These are phyloP conservation scores for Aldrovandia affinis DNA, from an alignment of 2,797 vertebrate genomes.

Conservation along the genomic window DNA sequence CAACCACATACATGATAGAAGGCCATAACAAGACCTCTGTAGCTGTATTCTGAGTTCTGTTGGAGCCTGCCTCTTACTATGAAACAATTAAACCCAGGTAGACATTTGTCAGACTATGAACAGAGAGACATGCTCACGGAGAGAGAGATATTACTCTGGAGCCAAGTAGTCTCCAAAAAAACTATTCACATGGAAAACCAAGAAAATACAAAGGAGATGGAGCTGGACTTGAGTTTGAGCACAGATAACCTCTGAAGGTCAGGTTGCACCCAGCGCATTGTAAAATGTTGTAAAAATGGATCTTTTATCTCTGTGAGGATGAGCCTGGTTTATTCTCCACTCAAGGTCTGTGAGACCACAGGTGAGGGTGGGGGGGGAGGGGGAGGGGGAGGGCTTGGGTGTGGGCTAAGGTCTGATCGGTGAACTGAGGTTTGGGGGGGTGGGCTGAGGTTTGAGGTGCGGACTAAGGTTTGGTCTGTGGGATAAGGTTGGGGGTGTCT, in stretches of 20 bases:
- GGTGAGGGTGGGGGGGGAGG: not conserved
- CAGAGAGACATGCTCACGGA: not conserved
- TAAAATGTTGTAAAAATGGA: slow-evolving; percentile 59
- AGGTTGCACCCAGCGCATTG: slow-evolving; percentile 44
- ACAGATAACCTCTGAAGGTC: slow-evolving; percentile 45
- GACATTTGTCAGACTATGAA: not conserved
- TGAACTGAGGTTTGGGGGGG: not conserved
- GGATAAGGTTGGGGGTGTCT: not conserved
- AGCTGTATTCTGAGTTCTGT: not conserved
- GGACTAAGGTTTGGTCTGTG: not conserved
- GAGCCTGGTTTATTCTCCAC: slow-evolving; percentile 41
- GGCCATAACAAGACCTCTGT: too few relatives aligned
- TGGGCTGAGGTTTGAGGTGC: not conserved
- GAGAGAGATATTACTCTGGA: too few relatives aligned
- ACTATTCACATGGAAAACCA: not conserved
- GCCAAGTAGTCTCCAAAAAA: not conserved
- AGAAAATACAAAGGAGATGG: not conserved
- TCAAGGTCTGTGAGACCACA: slow-evolving; percentile 59
- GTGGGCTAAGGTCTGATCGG: not conserved
- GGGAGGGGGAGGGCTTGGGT: not conserved
- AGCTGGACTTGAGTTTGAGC: not conserved
- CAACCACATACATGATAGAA: too few relatives aligned
- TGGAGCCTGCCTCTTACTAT: not conserved
- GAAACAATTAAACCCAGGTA: not conserved
- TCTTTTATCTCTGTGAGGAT: slow-evolving; percentile 46